Conservation (phyloP, 2,888 invertebrate genomes). For the Julus scanicus region DNA sequence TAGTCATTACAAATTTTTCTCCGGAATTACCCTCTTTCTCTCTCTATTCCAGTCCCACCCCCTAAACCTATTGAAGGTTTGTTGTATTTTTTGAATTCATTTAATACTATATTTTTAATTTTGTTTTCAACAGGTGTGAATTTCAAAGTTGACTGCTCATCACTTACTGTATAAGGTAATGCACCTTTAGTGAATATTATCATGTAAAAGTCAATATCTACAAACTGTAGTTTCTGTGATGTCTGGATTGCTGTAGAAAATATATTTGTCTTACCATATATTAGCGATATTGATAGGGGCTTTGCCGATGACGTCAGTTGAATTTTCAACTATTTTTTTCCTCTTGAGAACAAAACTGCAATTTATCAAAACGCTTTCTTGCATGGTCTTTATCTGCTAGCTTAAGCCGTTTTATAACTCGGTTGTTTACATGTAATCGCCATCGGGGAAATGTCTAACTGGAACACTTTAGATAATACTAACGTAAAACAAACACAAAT, state of each 20-base stretch:
- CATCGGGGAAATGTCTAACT: slow-evolving; percentile 25
- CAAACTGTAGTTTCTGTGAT: no score
- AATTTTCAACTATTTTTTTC: background rate
- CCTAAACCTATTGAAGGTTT: background rate
- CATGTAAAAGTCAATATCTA: no score
- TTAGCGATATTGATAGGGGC: background rate
- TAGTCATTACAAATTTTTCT: background rate
- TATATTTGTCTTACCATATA: background rate
- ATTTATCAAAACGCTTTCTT: slow-evolving; percentile 24
- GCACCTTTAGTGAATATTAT: no score
- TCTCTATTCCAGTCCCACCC: no score
- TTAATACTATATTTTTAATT: background rate
- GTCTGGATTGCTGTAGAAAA: no score
- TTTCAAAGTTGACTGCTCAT: background rate
- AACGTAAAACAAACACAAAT: slow-evolving; percentile 33
- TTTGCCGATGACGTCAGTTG: no score
- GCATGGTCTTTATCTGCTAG: background rate
- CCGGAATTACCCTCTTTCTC: background rate
- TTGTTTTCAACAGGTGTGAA: background rate
- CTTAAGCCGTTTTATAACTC: slow-evolving; percentile 27
- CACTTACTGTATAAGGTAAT: background rate
- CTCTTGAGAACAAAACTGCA: background rate
- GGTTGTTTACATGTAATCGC: slow-evolving; percentile 25
- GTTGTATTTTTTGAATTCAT: no score
- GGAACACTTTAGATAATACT: slow-evolving; percentile 26